Evolutionary conservation across 1,140 invertebrate species (phyloP).

Genomic region (Dinoponera quadriceps): DNA sequence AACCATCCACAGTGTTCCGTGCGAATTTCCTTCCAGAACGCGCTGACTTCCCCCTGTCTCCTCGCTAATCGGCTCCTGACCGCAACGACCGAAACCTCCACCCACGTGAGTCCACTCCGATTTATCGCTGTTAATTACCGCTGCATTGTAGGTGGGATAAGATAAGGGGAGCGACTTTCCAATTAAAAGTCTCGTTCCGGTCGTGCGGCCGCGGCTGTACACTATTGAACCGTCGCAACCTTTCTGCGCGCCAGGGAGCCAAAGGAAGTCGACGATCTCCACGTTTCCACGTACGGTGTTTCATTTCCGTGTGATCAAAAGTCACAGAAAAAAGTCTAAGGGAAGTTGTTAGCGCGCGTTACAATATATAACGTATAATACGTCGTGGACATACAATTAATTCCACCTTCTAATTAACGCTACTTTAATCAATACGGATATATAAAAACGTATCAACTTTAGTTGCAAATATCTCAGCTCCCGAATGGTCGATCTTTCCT

Average conservation of each 20-base stretch:
- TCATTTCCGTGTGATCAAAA: background rate
- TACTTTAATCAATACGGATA: too few species aligned
- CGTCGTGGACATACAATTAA: too few species aligned
- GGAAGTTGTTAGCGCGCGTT: too few species aligned
- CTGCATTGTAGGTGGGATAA: constrained; percentile 48
- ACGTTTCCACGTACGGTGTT: background rate
- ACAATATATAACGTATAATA: too few species aligned
- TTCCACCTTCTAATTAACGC: too few species aligned
- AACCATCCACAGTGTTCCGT: constrained; percentile 23
- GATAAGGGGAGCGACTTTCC: constrained; percentile 41
- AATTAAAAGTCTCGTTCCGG: constrained; percentile 21
- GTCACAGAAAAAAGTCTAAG: too few species aligned
- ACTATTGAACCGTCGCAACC: background rate
- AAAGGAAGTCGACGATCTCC: background rate
- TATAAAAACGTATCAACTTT: too few species aligned
- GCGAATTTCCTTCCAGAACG: constrained; percentile 4
- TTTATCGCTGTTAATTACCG: constrained; percentile 56
- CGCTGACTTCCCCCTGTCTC: background rate
- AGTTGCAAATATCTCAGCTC: too few species aligned
- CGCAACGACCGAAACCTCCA: constrained; percentile 57
- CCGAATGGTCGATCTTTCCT: too few species aligned
- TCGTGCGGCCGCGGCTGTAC: background rate
- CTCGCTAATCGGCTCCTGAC: constrained; percentile 36
- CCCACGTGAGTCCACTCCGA: background rate
- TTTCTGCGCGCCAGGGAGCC: background rate